A percentile compares a stretch with the other conserved stretches of the same genome.
Conservation (phyloP, 2,797 vertebrate species). For the Podarcis siculus region DNA sequence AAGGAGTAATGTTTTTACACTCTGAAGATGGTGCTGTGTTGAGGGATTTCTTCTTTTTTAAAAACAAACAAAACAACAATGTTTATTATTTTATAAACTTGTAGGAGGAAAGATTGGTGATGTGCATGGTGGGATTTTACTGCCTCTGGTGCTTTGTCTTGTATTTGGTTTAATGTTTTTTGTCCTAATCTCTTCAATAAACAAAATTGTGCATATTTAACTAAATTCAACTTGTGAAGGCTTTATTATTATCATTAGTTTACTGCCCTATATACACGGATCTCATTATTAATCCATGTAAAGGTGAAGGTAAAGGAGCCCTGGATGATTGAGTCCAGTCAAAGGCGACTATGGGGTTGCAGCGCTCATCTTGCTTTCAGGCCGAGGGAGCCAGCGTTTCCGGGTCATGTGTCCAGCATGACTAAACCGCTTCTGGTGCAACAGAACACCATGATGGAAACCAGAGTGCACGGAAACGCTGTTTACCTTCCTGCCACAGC, state of each 20-base stretch:
- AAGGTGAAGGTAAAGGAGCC: no score
- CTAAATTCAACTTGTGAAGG: constrained; percentile 68
- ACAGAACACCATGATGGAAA: no score
- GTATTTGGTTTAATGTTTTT: constrained; percentile 99
- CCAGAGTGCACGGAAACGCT: fast-evolving
- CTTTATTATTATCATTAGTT: constrained; percentile 25
- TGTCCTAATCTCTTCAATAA: constrained; percentile 99
- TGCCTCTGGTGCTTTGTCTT: constrained; percentile 99
- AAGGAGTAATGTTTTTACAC: constrained; percentile 87
- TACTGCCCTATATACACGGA: no score
- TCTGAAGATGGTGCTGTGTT: constrained; percentile 95
- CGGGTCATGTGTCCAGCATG: no score
- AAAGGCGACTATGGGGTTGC: no score
- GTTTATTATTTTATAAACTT: constrained; percentile 66
- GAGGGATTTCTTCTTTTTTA: constrained; percentile 79
- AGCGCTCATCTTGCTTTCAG: no score
- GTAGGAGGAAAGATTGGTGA: constrained; percentile 84
- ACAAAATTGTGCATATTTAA: constrained; percentile 97
- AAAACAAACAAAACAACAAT: no score
- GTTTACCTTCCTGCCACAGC: no score
- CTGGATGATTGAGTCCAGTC: no score
- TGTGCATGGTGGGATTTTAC: constrained; percentile 96
- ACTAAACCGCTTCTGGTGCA: no score
- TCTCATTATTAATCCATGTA: not conserved
- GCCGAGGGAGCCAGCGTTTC: no score